Base-by-base conservation (phyloP, 2,888 invertebrate genomes). In the Melieria picta region DNA sequence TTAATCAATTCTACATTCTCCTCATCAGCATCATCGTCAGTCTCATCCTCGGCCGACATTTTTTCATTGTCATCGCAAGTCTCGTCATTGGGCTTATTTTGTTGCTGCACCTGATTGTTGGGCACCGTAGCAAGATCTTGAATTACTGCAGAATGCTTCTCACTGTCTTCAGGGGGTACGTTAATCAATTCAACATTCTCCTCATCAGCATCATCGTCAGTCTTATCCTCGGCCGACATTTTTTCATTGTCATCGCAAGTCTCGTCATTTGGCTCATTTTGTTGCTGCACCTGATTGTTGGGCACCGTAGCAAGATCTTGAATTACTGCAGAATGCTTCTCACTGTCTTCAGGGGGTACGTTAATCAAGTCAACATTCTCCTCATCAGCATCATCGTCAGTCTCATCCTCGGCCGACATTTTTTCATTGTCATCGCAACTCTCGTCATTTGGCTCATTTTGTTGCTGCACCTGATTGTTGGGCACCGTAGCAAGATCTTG, bases 1-100 rank as follows among this genome's bases (percentile, higher is more conserved):
- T 77, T 76, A 42, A 79, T 72, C 57, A 78, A 69, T 56, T 78
- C 77, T 4, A 76, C 72, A 42, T 75, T 75, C 62, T 74, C 75
- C 11, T 76, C 72, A 61, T 71, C 73, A 67, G 72, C 75, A 65
- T 73, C 73, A 48, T 74, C 75, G 46, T 52, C 63, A 4, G 47
- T 47, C 13, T 68, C 67, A 5, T 61, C 16, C 58, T 72, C 57
- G 3, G n/a, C 43, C 4, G 9, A 42, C 4, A 11, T 11, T 52
- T 6, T 7, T n/a, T 47, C 50, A 43, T 5, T 46, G 65, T 73
- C 13, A 10, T 63, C 47, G 11, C 52, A 46, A 50, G 9, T 46
- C 46, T 65, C 55, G 42, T 56, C 47, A 61, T 7, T 48, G 43
- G 7, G n/a, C 4, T 57, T 10, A 16, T 47, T 16, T 11, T 46